Evolutionary conservation across 1,140 invertebrate species (phyloP).

Genomic region (Monomorium pharaonis): DNA sequence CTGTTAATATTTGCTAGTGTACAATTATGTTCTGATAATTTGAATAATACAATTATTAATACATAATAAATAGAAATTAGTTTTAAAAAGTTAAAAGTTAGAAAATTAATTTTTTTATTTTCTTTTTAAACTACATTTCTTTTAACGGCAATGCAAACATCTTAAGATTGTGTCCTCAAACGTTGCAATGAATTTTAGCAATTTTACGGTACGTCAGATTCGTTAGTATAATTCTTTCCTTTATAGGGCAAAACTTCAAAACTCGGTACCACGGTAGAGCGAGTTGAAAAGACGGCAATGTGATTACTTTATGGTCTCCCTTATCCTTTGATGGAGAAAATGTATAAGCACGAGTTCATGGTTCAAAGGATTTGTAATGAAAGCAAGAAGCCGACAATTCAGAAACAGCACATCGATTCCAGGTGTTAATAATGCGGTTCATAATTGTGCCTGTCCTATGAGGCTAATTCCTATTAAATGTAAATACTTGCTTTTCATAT

Average conservation of each 20-base stretch:
- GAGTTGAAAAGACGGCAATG: constrained; percentile 57
- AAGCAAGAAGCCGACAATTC: constrained; percentile 68
- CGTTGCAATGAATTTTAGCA: constrained; percentile 41
- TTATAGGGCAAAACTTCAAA: constrained; percentile 54
- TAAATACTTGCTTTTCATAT: constrained; percentile 84
- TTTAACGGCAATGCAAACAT: background rate
- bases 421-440: constrained; percentile 84
- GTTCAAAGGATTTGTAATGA: constrained; percentile 8
- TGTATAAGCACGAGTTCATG: constrained; percentile 60
- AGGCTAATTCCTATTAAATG: constrained; percentile 82
- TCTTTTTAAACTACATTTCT: background rate
- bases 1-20: background rate
- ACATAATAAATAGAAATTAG: background rate
- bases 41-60: background rate
- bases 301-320: constrained; percentile 57
- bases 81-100: background rate
- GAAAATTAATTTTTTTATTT: too few species aligned
- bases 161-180: background rate
- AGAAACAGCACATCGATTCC: constrained; percentile 79
- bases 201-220: constrained; percentile 70
- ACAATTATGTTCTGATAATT: background rate
- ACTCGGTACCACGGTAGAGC: constrained; percentile 81
- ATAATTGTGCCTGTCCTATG: constrained; percentile 78
- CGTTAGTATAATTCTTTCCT: constrained; percentile 8
- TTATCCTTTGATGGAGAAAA: constrained; percentile 11